Base-by-base conservation (phyloP, 2,888 invertebrate genomes). In the Drosophila mettleri region DNA sequence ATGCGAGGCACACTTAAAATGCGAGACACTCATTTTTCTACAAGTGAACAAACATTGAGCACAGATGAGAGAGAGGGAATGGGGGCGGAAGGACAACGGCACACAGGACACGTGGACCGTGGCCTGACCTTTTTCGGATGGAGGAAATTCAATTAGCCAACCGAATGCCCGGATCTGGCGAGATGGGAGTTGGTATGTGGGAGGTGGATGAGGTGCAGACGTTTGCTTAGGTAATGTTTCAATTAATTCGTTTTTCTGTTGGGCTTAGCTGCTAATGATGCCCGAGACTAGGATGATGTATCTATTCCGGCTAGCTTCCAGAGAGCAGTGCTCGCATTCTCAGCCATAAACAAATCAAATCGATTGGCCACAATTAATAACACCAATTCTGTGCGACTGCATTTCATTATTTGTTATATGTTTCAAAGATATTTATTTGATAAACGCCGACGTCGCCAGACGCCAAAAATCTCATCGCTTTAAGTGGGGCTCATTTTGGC, bases 151-250 rank as follows among this genome's bases (percentile, higher is more conserved):
- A 85, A 89, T 85, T 85, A 89, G 85, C 80, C 74, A 72, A 52
- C 18, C 76, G 63, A 66, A 49, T 45, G 67, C 62, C 59, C 22
- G 34, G 22, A 29, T n/a, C 20, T 14, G 49, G 2, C 5, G 6
- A 14, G 22, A 14, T 67, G 59, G 66, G 52, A 51, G 54, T 3
- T 24, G 24, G 24, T 24, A 4, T 5, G 24, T 4, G n/a, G n/a
- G n/a, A n/a, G 64, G 64, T 52, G 62, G 62, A n/a, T n/a, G n/a
- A n/a, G n/a, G n/a, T n/a, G 63, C n/a, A 18, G 60, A 68, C 74
- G 80, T 82, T 89, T 87, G 89, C 88, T 86, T 89, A 89, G 86
- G 86, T 88, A 89, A 89, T 89, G 86, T 86, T 86, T 89, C 86
- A 86, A 86, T 86, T 89, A 86, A 86, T 86, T 88, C 80, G 80